Percentiles rank a stretch among this genome's conserved stretches.
phyloP scores from a whole-genome alignment of 2,888 invertebrate genomes.

The Beris morrisii region DNA sequence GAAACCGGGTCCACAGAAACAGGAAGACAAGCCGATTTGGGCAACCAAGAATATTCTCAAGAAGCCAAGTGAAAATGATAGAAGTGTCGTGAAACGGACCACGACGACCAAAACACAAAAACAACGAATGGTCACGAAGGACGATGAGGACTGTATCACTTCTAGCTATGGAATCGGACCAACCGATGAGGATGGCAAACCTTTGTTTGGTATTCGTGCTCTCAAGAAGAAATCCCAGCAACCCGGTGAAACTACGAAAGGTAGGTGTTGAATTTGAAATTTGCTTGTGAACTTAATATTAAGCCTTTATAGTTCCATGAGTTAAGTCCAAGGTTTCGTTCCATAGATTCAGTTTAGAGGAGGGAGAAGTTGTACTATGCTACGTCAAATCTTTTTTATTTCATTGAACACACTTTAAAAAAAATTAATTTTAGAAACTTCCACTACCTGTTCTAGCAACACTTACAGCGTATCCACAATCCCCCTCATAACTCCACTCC shows the following conservation, averaged over 20 bases:
- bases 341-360: no score
- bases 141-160: conserved; percentile 66
- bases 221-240: conserved; percentile 64
- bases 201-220: conserved; percentile 78
- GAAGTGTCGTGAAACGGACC: conserved; percentile 57
- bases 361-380: not conserved
- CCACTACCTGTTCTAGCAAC: no score
- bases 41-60: conserved; percentile 63
- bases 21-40: conserved; percentile 65
- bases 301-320: not conserved
- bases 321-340: no score
- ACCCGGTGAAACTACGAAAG: conserved; percentile 66
- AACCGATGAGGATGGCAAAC: conserved; percentile 76
- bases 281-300: not conserved
- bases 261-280: conserved; percentile 52
- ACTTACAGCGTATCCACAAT: no score
- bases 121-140: conserved; percentile 45
- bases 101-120: conserved; percentile 49
- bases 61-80: conserved; percentile 57
- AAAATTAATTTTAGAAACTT: no score
- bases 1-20: conserved; percentile 53
- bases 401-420: no score
- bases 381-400: not conserved
- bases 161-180: conserved; percentile 84
- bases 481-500: no score